Evolutionary conservation across 1,140 invertebrate genomes (phyloP), one percentile per base, ranked within the genome.

Genomic region (Camponotus floridanus): DNA sequence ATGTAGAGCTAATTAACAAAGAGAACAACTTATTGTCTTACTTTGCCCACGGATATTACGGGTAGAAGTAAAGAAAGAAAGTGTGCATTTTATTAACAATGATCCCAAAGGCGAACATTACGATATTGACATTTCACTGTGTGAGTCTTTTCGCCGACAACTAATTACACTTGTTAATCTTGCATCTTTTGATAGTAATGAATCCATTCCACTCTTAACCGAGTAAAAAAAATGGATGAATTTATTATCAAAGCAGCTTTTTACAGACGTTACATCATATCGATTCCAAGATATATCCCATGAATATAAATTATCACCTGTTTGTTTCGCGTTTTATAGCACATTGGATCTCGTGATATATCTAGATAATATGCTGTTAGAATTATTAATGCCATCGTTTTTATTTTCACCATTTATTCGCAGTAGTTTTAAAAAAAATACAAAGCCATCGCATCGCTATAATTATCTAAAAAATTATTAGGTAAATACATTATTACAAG

Each of bases 371-470:
- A 70, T n/a, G 45, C 31, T 39, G 42, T 6, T 42, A n/a, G 70
- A 89, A 89, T 89, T 88, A 89, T 89, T 88, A 89, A 89, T 87
- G 55, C 48, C 59, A 31, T 42, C 26, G 74, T 18, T 26, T 45
- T 31, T 11, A 4, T 42, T 78, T 21, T 62, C 9, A 21, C 21
- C 48, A 51, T 45, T 42, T 67, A 61, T 61, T 31, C 48, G 68
- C 36, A 67, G 45, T 59, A 74, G 48, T 26, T 67, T 67, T 62
- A 64, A 79, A 76, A 83, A 45, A 45, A 45, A 45, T 57, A 26
- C 26, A 26, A 26, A 26, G 26, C 26, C 1, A 1, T 26, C 0
- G 15, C 39, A 11, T 33, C n/a, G 21, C 11, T 11, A 18, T 55
- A 61, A 33, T 45, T 18, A 9, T 65, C 21, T 68, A 71, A 80